Evolutionary conservation across 2,113 vertebrate genomes (phyloP).

Genomic region (Hylia prasina): DNA sequence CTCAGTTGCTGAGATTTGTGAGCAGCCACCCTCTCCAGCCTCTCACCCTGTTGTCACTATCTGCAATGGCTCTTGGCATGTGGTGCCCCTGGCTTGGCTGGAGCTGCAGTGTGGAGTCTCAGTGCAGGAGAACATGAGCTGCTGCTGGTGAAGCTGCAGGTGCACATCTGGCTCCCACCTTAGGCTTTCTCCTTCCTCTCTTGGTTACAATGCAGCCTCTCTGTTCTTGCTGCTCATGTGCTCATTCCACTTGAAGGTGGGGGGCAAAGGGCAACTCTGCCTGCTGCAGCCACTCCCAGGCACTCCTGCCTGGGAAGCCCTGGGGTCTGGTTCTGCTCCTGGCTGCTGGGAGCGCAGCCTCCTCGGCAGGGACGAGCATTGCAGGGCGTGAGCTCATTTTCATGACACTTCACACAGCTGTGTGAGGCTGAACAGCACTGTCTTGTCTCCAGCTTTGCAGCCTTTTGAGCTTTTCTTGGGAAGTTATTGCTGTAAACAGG

Average conservation of each 20-base stretch:
- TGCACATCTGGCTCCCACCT: fast-evolving
- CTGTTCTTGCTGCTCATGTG: fast-evolving
- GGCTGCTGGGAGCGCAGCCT: fast-evolving
- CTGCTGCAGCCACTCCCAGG: fast-evolving
- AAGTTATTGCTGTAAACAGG: slow-evolving; percentile 7
- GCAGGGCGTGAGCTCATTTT: background rate
- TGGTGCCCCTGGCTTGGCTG: fast-evolving
- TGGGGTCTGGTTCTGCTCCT: background rate
- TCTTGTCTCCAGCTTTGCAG: background rate
- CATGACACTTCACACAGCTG: background rate
- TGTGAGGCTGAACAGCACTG: background rate
- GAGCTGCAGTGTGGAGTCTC: fast-evolving
- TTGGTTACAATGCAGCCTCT: background rate
- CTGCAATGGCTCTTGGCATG: background rate
- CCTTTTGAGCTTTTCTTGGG: background rate
- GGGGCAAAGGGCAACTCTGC: background rate
- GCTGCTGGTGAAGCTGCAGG: background rate
- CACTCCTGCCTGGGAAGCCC: fast-evolving
- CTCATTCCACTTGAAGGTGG: fast-evolving
- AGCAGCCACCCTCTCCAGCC: background rate
- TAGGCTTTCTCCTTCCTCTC: background rate
- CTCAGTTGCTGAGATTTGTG: background rate
- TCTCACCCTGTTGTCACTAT: fast-evolving
- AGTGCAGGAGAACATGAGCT: fast-evolving
- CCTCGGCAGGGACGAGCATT: fast-evolving